Conservation (phyloP, 35 echinoderm and acorn worm genomes). For the Nesometra sesokonis region DNA sequence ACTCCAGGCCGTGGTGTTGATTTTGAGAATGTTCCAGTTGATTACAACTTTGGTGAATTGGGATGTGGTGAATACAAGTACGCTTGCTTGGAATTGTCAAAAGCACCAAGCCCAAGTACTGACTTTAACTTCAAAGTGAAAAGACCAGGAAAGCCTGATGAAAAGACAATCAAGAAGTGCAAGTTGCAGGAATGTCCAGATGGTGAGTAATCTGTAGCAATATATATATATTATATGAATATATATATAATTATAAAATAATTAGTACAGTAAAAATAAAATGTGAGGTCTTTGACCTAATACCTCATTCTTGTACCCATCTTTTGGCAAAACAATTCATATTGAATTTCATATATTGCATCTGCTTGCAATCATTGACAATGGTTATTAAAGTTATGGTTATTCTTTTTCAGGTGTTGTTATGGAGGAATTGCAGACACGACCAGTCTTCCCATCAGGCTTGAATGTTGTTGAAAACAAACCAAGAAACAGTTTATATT, state of each 20-base stretch:
- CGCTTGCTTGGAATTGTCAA: constrained; percentile 88
- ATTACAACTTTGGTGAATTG: constrained; percentile 82
- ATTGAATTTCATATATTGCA: too few relatives aligned
- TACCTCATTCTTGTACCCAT: too few relatives aligned
- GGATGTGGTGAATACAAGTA: constrained; percentile 73
- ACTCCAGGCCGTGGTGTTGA: constrained; percentile 10
- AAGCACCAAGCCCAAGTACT: constrained; percentile 34
- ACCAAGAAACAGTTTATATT: constrained; percentile 35
- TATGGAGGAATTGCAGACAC: constrained; percentile 37
- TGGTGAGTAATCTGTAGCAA: not conserved
- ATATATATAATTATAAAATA: too few relatives aligned
- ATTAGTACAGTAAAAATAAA: too few relatives aligned
- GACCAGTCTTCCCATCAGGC: constrained; percentile 16
- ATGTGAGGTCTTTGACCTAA: too few relatives aligned
- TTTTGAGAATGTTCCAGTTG: constrained; percentile 24
- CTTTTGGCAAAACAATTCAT: too few relatives aligned
- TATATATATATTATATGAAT: too few relatives aligned
- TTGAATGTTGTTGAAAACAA: constrained; percentile 32
- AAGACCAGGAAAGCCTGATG: constrained; percentile 29
- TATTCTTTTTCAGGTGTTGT: constrained; percentile 29
- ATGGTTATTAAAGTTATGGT: too few relatives aligned
- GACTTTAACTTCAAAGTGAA: constrained; percentile 57
- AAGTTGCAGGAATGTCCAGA: not conserved
- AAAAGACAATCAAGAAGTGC: constrained; percentile 9
- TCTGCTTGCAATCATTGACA: too few relatives aligned